Evolutionary conservation across 2,797 vertebrate species (phyloP).

Genomic region (Ctenopoma kingsleyae): DNA sequence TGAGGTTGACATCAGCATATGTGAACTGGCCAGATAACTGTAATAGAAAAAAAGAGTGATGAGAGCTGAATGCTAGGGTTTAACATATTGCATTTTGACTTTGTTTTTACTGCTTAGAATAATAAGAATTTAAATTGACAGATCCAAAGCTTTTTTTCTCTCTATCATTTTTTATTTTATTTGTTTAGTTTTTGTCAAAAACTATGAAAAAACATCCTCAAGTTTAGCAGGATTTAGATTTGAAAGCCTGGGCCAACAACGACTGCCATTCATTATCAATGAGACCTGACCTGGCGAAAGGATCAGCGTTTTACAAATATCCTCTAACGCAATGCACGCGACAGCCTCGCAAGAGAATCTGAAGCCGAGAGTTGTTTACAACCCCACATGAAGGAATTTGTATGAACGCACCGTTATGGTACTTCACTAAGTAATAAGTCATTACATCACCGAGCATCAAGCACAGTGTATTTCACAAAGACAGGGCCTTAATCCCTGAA

Average conservation of each 20-base stretch:
- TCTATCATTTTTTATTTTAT: not conserved
- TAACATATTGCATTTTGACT: constrained; percentile 25
- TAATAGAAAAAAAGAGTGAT: constrained; percentile 7
- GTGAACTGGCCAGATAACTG: constrained; percentile 23
- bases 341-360: no score
- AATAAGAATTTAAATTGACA: not conserved
- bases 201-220: no score
- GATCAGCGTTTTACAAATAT: no score
- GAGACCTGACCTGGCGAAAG: no score
- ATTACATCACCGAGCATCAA: not conserved
- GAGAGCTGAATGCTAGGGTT: constrained; percentile 22
- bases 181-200: not conserved
- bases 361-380: no score
- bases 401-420: not conserved
- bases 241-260: no score
- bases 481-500: not conserved
- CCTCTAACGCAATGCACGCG: no score
- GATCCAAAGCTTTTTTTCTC: not conserved
- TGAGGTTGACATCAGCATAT: constrained; percentile 39
- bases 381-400: no score
- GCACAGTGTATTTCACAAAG: not conserved
- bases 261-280: no score
- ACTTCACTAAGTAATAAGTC: not conserved
- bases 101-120: constrained; percentile 18
- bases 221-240: no score